Evolutionary conservation across 2,797 vertebrate species (phyloP).

Genomic region (Malurus splendens): DNA sequence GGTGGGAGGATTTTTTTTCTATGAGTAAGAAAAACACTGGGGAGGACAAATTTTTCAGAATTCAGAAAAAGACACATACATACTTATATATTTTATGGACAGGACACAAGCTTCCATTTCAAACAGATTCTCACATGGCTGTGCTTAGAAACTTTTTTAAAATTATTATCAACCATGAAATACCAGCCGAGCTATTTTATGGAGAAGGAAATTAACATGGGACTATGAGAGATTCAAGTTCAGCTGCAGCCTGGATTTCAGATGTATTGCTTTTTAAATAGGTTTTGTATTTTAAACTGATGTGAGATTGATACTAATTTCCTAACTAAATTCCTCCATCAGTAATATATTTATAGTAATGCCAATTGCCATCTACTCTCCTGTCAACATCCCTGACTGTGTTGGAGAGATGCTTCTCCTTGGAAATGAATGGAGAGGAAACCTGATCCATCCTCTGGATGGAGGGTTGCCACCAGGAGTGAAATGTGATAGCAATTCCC

Average conservation of each 20-base stretch:
- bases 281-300: neutral
- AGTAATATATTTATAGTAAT: slow-evolving; percentile 1
- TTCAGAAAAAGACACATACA: neutral
- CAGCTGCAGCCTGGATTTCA: neutral
- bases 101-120: neutral
- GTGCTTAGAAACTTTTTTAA: neutral
- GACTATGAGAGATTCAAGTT: neutral
- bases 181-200: neutral
- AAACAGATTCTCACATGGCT: neutral
- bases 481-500: neutral
- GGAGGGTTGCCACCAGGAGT: neutral
- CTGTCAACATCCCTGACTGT: neutral
- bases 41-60: neutral
- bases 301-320: neutral
- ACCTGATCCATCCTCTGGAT: neutral
- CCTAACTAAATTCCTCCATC: neutral
- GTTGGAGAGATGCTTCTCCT: neutral
- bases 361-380: neutral
- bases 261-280: neutral
- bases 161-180: neutral
- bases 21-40: neutral
- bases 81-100: neutral
- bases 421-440: slow-evolving; percentile 15
- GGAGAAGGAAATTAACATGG: neutral
- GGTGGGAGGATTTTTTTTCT: neutral